Base-by-base conservation (phyloP, 2,113 vertebrate genomes). In the Chaenocephalus aceratus region DNA sequence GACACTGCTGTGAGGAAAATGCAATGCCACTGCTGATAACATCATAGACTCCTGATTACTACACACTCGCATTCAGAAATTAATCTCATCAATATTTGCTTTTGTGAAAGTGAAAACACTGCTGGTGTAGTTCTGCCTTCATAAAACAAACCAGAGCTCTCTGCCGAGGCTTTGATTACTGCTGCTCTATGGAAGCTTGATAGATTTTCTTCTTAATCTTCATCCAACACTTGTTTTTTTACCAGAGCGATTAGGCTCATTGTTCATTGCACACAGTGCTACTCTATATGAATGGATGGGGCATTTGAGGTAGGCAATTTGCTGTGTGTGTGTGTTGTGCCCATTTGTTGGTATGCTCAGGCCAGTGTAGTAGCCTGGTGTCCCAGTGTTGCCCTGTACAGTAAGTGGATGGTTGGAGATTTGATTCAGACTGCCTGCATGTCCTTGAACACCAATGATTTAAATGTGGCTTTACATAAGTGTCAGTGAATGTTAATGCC, bases 261-360 rank as follows among this genome's bases (percentile, higher is more conserved):
- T 65, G 21, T 49, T 80, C 44, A 62, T 72, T 72, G 63, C 36
- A 73, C 30, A 67, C 58, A 69, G 4, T 59, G 65, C 30, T 51
- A 74, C 48, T 26, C 18, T 34, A 78, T 62, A 13, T 54, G 54
- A 53, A 73, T 65, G 46, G 16, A 52, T n/a, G 51, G 59, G 49
- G 48, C n/a, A 34, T 78, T 66, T 61, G 65, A 61, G 66, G 21
- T 26, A 36, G 13, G 58, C 21, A 48, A 23, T 75, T 71, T 81
- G 53, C 75, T 51, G 7, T 30, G 9, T 36, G 14, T 18, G 34
- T 67, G 23, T 74, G 10, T 41, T 66, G 45, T 16, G 7, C 30
- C 7, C 13, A 51, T 67, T 34, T 67, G 51, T 52, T n/a, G 56
- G 52, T 30, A 8, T 51, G 10, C 48, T 57, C 23, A n/a, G 9